Percentiles rank a stretch among this genome's conserved stretches.
Evolutionary conservation across 2,113 vertebrate genomes (phyloP).

Genomic region (human (Homo sapiens)): DNA sequence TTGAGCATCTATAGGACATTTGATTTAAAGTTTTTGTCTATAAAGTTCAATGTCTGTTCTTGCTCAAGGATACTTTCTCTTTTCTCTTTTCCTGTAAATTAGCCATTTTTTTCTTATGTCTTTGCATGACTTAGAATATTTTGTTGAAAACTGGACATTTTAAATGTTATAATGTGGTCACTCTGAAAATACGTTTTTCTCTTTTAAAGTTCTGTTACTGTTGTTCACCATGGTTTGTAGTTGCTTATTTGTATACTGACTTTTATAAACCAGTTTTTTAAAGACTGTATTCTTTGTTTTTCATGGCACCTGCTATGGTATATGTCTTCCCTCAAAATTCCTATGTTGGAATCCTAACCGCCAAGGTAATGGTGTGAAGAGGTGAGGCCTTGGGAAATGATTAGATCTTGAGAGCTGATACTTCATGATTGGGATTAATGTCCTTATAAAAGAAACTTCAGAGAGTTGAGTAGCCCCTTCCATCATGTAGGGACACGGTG

Average conservation of each 20-base stretch:
- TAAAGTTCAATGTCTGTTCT: not conserved
- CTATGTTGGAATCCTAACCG: not conserved
- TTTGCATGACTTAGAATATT: not conserved
- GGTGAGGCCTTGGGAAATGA: not conserved
- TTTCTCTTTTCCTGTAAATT: not conserved
- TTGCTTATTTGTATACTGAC: not conserved
- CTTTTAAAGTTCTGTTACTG: not conserved
- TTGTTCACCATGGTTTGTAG: not conserved
- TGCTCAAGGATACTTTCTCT: not conserved
- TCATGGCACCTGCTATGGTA: not conserved
- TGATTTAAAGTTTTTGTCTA: not conserved
- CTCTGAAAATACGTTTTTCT: not conserved
- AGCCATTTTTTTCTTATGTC: not conserved
- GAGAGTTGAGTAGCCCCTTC: not conserved
- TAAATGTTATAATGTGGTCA: not conserved
- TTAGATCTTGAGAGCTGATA: not conserved
- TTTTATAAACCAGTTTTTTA: not conserved
- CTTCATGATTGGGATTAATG: no score
- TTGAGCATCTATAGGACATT: not conserved
- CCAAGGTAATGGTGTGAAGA: not conserved
- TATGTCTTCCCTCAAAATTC: not conserved
- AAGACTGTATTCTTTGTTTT: not conserved
- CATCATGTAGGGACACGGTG: not conserved
- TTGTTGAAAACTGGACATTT: not conserved
- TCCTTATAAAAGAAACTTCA: not conserved